Base-by-base conservation (phyloP, 2,888 invertebrate genomes). In the Sinelater perroti region DNA sequence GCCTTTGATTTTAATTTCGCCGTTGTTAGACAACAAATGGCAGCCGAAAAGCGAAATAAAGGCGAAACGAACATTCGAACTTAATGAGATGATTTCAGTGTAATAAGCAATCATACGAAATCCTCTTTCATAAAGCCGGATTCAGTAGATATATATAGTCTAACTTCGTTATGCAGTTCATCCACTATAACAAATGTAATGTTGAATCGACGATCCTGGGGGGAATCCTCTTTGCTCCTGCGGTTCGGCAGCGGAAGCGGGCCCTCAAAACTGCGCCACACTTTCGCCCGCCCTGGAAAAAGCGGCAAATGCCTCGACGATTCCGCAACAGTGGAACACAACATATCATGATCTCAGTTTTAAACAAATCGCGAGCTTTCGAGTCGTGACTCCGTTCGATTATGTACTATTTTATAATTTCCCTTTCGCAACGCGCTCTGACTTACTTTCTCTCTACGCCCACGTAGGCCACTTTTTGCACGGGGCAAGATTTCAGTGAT, bases 351-450 rank as follows among this genome's bases (percentile, higher is more conserved):
- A 40, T 17, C 28, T 42, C 44, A 18, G 52, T 60, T 60, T 51
- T 40, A 38, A 38, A 60, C 56, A 60, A 60, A 60, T 60, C 60
- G 50, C 53, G 38, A 46, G 56, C 58, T 62, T 62, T 60, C 60
- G 40, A 60, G 54, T 62, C 62, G 62, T 62, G 62, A 62, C 62
- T 46, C 46, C 47, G 46, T 31, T 35, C 40, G 51, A 50, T 44
- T 50, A 54, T 50, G 33, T 51, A n/a, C n/a, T 33, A 56, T 61
- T 59, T 52, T 53, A 49, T 55, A 62, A 62, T 56, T 55, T 56
- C 62, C 54, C 56, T 62, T 60, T 62, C 62, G 53, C 56, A 59
- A 62, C 53, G 14, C 31, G 30, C 42, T 53, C 52, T 52, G 47
- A 20, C 44, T 46, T n/a, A 55, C 59, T 59, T 61, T 61, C 61